phyloP scores from a whole-genome alignment of 2,113 vertebrate genomes.

The Lontra canadensis region DNA sequence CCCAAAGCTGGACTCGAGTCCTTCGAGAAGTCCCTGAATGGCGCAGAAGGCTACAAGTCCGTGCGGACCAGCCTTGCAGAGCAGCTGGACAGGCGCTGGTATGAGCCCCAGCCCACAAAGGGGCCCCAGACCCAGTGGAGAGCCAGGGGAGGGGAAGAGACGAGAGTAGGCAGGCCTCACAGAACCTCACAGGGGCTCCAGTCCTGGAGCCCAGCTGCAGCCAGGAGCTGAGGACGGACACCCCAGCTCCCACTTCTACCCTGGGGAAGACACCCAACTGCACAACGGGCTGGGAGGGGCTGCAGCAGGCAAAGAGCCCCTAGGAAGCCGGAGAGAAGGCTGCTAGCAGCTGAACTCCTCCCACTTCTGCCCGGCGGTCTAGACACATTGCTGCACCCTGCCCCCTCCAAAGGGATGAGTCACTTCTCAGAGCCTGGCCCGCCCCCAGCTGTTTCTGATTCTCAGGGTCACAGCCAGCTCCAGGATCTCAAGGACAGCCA shows the following conservation, averaged over 20 bases:
- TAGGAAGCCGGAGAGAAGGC: neutral
- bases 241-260: too few species aligned
- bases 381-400: neutral
- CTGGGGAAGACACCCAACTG: neutral
- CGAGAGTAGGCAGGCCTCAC: neutral
- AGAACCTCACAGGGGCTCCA: neutral
- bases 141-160: neutral
- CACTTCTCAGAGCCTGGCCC: neutral
- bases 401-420: neutral
- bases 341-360: neutral
- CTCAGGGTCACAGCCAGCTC: neutral
- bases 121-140: rapidly evolving
- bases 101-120: neutral
- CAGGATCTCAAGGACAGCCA: constrained; percentile 3
- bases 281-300: too few species aligned
- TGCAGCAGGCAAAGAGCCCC: neutral
- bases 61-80: neutral
- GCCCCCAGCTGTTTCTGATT: neutral
- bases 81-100: neutral
- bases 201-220: neutral
- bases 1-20: neutral
- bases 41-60: neutral
- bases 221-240: neutral
- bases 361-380: neutral
- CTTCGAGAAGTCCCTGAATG: neutral